Evolutionary conservation across 1,140 invertebrate genomes (phyloP), one percentile per base, ranked within the genome.

Genomic region (Tetraneura akinire): DNA sequence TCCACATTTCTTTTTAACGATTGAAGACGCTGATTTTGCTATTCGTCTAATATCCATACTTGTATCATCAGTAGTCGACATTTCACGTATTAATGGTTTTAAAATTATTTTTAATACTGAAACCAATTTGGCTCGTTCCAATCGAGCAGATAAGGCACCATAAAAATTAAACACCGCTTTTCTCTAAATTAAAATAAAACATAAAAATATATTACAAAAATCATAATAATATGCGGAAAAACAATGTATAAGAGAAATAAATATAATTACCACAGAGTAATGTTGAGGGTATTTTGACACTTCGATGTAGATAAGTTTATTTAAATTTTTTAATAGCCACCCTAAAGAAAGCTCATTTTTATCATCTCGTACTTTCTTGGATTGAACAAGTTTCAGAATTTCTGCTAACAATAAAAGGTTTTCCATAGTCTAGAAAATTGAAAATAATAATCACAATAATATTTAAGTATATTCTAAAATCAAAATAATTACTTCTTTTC

Each of bases 301-400:
- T 87, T 95, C 93, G n/a, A 87, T 86, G 84, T 93, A 92, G 1
- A 92, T 87, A 83, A 91, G 89, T 85, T 89, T 90, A 47, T 90
- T 86, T 83, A 94, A 84, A 83, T 88, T 91, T 82, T 88, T 90
- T 1, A 92, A 84, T 3, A 95, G 84, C 92, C 93, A 95, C 18
- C 88, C 80, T 55, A 91, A 82, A 9, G 87, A 87, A 83, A 86
- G 84, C 80, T 83, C 76, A 81, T 84, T 80, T 47, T 82, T 82
- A 82, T 87, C 66, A 84, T 84, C 82, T 82, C 83, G 37, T 18
- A 60, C 53, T 60, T 78, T 78, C 11, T 78, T 76, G 81, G 84
- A 78, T 85, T 83, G 70, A 70, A 84, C 82, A 86, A 88, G 80
- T 82, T 84, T 82, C 4, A 83, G 64, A 84, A 84, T 87, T 84